phyloP scores from a whole-genome alignment of 1,140 invertebrate species.

The Brachionus manjavacas region DNA sequence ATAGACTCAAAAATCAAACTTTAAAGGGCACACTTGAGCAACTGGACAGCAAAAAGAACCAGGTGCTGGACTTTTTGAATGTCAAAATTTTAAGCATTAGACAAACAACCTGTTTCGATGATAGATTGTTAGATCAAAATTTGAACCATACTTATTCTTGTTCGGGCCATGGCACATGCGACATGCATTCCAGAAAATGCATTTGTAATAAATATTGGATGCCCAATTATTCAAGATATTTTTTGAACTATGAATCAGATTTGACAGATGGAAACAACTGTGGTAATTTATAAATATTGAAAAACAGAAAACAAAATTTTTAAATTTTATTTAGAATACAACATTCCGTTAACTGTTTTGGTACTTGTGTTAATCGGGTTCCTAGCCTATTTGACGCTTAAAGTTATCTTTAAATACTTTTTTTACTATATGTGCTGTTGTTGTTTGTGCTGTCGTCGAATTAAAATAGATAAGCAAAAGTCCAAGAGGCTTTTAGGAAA shows the following conservation, averaged over 20 bases:
- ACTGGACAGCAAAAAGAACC: not conserved
- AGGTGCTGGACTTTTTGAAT: not conserved
- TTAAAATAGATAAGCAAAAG: not conserved
- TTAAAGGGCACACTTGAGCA: not conserved
- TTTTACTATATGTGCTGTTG: slow-evolving; percentile 40
- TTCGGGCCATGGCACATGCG: slow-evolving; percentile 34
- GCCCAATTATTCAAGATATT: slow-evolving; percentile 21
- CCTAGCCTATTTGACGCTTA: not conserved
- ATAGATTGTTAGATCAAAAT: not conserved
- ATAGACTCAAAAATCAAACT: not conserved
- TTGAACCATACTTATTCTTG: not conserved
- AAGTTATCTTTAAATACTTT: slow-evolving; percentile 34
- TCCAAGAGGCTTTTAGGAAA: not conserved
- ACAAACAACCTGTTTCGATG: slow-evolving; percentile 26
- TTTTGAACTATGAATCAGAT: slow-evolving; percentile 34
- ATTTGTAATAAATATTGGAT: slow-evolving; percentile 41
- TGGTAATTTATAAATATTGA: not conserved
- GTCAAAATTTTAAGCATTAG: not conserved
- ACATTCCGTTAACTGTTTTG: slow-evolving; percentile 16
- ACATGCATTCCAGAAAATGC: slow-evolving; percentile 12
- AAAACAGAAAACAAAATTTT: not conserved
- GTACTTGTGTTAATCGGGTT: not conserved
- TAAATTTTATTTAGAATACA: not conserved
- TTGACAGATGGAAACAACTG: slow-evolving; percentile 38
- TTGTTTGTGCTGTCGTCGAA: slow-evolving; percentile 28